Conservation (phyloP, 2,888 invertebrate species). For the Nudaria mundana region DNA sequence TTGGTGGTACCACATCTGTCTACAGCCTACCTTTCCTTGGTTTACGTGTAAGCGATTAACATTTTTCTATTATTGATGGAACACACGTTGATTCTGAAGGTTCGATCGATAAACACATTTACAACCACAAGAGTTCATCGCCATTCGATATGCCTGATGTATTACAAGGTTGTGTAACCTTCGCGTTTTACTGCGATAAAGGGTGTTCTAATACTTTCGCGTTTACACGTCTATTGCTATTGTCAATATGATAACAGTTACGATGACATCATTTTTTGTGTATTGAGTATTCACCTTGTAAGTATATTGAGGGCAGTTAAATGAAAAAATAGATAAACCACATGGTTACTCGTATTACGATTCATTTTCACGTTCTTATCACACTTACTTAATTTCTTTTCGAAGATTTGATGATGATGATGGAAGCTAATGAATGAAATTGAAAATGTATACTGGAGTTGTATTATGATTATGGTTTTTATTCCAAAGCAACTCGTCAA, state of each 20-base stretch:
- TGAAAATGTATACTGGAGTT: no score
- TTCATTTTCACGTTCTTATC: no score
- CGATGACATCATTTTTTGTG: slow-evolving; percentile 41
- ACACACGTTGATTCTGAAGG: slow-evolving; percentile 33
- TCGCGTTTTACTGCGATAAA: slow-evolving; percentile 42
- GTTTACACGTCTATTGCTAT: slow-evolving; percentile 39
- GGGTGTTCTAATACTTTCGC: slow-evolving; percentile 42
- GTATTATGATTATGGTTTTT: no score
- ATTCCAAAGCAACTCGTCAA: no score
- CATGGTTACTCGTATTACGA: no score
- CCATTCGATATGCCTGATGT: slow-evolving; percentile 47
- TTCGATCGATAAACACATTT: slow-evolving; percentile 48
- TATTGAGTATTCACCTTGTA: slow-evolving; percentile 11
- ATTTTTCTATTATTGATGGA: slow-evolving; percentile 2
- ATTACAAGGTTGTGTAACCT: slow-evolving; percentile 64
- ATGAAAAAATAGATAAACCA: slow-evolving; percentile 2
- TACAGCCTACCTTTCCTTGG: no score
- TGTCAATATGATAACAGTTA: slow-evolving; percentile 41
- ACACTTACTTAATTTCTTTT: no score
- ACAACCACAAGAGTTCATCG: slow-evolving; percentile 50
- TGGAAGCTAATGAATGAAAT: no score
- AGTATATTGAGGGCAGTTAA: slow-evolving; percentile 1
- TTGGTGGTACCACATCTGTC: no score
- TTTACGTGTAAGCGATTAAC: no score
- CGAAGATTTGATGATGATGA: no score